Conservation (phyloP, 2,797 vertebrate genomes). For the Falco columbarius region DNA sequence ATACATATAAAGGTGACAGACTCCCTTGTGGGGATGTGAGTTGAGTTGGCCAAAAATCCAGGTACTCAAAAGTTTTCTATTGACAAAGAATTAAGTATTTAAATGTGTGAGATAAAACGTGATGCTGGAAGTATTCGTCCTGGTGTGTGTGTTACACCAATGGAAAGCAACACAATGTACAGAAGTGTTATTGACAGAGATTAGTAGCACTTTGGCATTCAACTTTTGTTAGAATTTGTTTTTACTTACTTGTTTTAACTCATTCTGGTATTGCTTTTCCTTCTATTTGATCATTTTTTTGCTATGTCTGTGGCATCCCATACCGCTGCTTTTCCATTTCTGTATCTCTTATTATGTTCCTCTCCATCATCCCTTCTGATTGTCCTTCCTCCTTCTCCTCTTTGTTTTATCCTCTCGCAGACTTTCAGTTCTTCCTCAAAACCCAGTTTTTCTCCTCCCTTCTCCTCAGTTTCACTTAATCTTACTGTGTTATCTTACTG, state of each 20-base stretch:
- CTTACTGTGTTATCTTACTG: not conserved
- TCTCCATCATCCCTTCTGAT: not conserved
- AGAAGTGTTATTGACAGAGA: not conserved
- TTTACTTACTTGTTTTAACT: not conserved
- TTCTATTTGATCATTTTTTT: not conserved
- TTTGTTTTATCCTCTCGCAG: not conserved
- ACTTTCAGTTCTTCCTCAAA: not conserved
- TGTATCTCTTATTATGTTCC: not conserved
- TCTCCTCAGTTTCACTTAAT: not conserved
- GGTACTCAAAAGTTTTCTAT: not conserved
- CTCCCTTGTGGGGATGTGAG: not conserved
- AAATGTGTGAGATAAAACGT: not conserved
- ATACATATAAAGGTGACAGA: not conserved
- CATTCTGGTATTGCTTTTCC: not conserved
- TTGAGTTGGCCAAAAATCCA: not conserved
- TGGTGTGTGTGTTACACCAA: not conserved
- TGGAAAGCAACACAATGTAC: not conserved
- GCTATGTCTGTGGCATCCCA: not conserved
- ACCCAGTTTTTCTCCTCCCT: not conserved
- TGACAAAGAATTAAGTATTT: not conserved
- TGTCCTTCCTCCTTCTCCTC: not conserved
- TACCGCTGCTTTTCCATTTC: not conserved
- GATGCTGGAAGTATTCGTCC: not conserved
- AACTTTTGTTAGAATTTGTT: not conserved
- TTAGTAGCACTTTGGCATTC: not conserved